These are phyloP conservation scores for Aspidiotus destructor DNA, from an alignment of 2,888 invertebrate genomes.

Conservation along the genomic window DNA sequence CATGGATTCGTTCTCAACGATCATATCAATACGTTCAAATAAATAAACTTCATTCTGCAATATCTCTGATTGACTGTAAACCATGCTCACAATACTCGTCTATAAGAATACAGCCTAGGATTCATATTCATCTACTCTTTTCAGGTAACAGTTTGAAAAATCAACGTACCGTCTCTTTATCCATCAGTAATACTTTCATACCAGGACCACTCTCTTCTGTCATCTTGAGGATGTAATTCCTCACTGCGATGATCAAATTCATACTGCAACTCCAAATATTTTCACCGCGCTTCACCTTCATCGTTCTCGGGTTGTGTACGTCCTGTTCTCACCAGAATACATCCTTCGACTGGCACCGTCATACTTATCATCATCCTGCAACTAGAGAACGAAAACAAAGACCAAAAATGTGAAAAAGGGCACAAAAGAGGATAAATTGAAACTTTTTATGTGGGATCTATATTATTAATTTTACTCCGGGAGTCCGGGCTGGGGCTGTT, in stretches of 20 bases:
- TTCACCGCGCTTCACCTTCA: too few relatives aligned
- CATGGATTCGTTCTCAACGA: slow-evolving; percentile 62
- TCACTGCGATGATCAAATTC: slow-evolving; percentile 87
- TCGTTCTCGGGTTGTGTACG: too few relatives aligned
- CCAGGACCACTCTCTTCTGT: slow-evolving; percentile 95
- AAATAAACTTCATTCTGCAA: slow-evolving; percentile 95
- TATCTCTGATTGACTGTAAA: slow-evolving; percentile 96
- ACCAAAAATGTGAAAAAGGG: too few relatives aligned
- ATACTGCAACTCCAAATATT: slow-evolving; percentile 44
- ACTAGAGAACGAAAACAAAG: too few relatives aligned
- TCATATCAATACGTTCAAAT: slow-evolving; percentile 71
- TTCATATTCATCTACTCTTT: background rate
- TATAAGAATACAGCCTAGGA: slow-evolving; percentile 44
- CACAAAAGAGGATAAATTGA: too few relatives aligned
- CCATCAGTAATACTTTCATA: slow-evolving; percentile 97
- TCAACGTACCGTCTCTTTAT: slow-evolving; percentile 79
- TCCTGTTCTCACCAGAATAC: too few relatives aligned
- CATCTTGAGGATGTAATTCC: slow-evolving; percentile 93
- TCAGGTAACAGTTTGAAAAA: slow-evolving; percentile 3
- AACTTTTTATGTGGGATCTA: too few relatives aligned
- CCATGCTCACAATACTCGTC: slow-evolving; percentile 95
- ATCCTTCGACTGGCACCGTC: too few relatives aligned
- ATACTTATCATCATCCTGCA: too few relatives aligned
- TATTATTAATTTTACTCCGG: too few relatives aligned
- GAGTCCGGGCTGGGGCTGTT: too few relatives aligned